Percentiles rank a stretch among this genome's conserved stretches.
phyloP scores from a whole-genome alignment of 1,140 invertebrate genomes.

The Plodia interpunctella region DNA sequence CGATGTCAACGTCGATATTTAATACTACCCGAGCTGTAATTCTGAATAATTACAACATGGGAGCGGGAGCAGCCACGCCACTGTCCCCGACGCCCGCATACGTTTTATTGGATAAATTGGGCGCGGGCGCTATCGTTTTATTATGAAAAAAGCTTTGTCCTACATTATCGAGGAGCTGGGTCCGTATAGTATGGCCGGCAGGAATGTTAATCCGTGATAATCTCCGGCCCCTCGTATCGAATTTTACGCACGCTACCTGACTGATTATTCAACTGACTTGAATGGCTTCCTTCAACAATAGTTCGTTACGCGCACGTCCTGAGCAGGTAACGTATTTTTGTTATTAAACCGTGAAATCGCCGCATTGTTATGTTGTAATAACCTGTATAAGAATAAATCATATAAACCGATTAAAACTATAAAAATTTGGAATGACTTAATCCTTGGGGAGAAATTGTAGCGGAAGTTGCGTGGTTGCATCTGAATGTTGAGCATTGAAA shows the following conservation, averaged over 20 bases:
- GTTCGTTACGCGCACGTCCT: conserved; percentile 32
- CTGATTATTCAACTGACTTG: conserved; percentile 51
- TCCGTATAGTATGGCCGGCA: conserved; percentile 34
- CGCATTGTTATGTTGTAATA: neutral
- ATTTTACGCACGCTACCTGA: conserved; percentile 69
- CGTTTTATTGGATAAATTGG: conserved; percentile 64
- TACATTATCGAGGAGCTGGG: conserved; percentile 38
- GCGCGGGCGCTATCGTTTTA: conserved; percentile 34
- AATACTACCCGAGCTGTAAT: conserved; percentile 47
- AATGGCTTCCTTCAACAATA: conserved; percentile 57
- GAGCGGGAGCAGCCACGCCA: conserved; percentile 37
- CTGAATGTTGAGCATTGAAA: no score
- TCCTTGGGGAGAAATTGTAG: no score
- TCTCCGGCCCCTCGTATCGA: conserved; percentile 51
- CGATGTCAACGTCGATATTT: conserved; percentile 31
- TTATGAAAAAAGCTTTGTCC: conserved; percentile 42
- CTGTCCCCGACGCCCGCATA: conserved; percentile 50
- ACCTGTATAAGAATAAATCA: neutral
- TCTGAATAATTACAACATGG: conserved; percentile 56
- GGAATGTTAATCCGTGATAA: conserved; percentile 71
- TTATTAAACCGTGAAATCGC: conserved; percentile 4
- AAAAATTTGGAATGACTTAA: neutral
- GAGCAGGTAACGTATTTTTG: conserved; percentile 31
- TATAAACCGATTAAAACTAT: neutral
- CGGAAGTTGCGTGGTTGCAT: no score